These are phyloP conservation scores for Caloenas nicobarica DNA, from an alignment of 2,113 vertebrate species.

Conservation along the genomic window DNA sequence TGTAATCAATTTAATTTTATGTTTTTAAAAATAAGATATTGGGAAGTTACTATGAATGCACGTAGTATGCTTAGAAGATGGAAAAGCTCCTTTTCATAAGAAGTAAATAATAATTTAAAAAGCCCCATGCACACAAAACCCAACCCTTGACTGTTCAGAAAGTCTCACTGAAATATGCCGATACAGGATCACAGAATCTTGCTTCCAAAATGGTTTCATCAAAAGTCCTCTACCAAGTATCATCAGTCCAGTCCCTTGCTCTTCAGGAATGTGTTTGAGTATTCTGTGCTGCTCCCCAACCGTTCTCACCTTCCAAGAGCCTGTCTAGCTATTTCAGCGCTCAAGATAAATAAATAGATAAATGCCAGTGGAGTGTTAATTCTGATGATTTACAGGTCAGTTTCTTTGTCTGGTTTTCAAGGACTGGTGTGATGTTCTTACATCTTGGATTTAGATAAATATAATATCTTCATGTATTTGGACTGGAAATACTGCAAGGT, in stretches of 20 bases:
- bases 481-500: neutral
- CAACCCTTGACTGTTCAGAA: neutral
- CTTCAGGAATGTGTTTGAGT: neutral
- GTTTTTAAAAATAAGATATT: neutral
- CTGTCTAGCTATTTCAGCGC: neutral
- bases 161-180: neutral
- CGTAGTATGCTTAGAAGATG: neutral
- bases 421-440: neutral
- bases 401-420: neutral
- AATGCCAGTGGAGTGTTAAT: neutral
- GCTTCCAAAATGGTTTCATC: neutral
- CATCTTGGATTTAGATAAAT: neutral
- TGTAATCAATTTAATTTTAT: neutral
- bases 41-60: neutral
- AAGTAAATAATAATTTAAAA: neutral
- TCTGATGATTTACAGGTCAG: neutral
- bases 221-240: neutral
- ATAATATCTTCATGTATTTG: neutral
- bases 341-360: neutral
- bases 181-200: neutral
- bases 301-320: neutral
- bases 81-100: neutral
- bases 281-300: neutral
- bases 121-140: neutral
- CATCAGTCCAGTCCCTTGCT: neutral